Percentiles rank a stretch among this genome's conserved stretches.
phyloP scores from a whole-genome alignment of 2,888 invertebrate genomes.

The Microctonus aethiopoides region DNA sequence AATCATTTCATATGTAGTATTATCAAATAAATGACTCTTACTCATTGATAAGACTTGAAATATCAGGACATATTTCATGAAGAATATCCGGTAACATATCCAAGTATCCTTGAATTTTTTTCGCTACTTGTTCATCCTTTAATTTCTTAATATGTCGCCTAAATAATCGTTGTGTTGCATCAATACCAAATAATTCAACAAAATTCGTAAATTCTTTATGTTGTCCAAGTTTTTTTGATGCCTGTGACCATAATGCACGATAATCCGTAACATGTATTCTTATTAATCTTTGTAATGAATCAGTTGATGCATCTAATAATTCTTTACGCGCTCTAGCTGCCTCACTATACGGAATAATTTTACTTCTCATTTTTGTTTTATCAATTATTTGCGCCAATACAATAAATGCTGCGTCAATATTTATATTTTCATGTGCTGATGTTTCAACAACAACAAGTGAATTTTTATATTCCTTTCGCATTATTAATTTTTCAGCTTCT shows the following conservation, averaged over 20 bases:
- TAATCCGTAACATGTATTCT: conserved; percentile 84
- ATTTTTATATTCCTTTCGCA: conserved; percentile 91
- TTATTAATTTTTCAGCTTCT: conserved; percentile 89
- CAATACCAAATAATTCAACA: conserved; percentile 89
- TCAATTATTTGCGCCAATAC: conserved; percentile 93
- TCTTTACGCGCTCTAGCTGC: conserved; percentile 89
- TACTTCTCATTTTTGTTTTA: conserved; percentile 83
- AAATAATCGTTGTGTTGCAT: conserved; percentile 83
- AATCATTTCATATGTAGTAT: no score
- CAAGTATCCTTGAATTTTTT: conserved; percentile 81
- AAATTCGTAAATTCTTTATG: conserved; percentile 91
- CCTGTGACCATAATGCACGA: conserved; percentile 88
- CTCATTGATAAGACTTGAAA: conserved; percentile 67
- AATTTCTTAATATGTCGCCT: conserved; percentile 82
- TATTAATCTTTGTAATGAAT: conserved; percentile 89
- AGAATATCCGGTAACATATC: conserved; percentile 81
- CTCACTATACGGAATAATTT: conserved; percentile 81
- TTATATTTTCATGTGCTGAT: conserved; percentile 95
- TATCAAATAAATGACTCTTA: conserved; percentile 46
- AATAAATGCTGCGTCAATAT: conserved; percentile 92
- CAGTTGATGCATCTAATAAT: conserved; percentile 88
- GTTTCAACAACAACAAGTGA: conserved; percentile 92
- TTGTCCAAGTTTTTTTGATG: conserved; percentile 85
- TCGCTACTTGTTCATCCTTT: conserved; percentile 83
- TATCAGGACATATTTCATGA: conserved; percentile 82